Evolutionary conservation across 2,888 invertebrate species (phyloP), one percentile per base, ranked within the genome.

Genomic region (Ctenicera cuprea): DNA sequence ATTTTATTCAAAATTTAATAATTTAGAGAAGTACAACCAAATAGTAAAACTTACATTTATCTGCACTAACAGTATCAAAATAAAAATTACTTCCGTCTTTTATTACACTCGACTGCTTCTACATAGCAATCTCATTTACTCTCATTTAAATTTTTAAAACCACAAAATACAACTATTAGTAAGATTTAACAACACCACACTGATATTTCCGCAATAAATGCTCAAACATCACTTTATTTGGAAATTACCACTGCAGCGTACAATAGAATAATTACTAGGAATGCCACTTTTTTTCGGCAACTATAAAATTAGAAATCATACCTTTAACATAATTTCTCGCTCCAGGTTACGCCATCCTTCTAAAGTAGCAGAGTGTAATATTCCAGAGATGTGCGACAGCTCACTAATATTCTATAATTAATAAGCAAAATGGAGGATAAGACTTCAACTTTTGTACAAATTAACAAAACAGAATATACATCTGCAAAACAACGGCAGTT

Each of bases 1-100:
- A 62, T 69, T 66, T 69, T 69, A 69, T 69, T 69, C 62, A 69
- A 69, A 69, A 48, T 26, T 69, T 48, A 69, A 69, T 69, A 69
- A 69, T 69, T 69, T 69, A 69, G 69, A 69, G 69, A 52, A 62
- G 37, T 62, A 69, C 50, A 69, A 61, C 69, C 61, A 62, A 69
- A 69, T 50, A 37, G 30, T 68, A 68, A 68, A 68, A 59, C 67
- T 68, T 68, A 68, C 57, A 50, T 7, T n/a, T 69, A 69, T 12
- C 45, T 45, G 14, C 38, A 38, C 48, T 69, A 61, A 48, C 61
- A 50, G 30, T 68, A 48, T 59, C 62, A 62, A 62, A 38, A 62
- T 69, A 52, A 50, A 69, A 69, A 62, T 14, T 50, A 12, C 1
- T 45, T 57, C 43, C 20, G 18, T 66, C 22, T 43, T 26, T 26